These are phyloP conservation scores for Epiblema foenella DNA, from an alignment of 2,888 invertebrate species.

Conservation along the genomic window DNA sequence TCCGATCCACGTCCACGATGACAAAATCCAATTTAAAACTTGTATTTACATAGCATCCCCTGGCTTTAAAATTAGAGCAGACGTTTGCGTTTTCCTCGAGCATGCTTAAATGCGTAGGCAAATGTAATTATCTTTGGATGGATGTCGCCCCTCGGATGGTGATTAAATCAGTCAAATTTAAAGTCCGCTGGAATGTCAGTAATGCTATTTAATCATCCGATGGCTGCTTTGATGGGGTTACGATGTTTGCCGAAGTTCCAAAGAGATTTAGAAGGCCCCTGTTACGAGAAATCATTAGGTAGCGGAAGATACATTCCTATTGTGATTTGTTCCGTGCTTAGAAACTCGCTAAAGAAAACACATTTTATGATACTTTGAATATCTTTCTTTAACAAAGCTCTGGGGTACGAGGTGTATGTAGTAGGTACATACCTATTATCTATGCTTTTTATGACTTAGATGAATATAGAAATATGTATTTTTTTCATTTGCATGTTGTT, in stretches of 20 bases:
- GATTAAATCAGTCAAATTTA: conserved; percentile 67
- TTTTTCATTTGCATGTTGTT: no score
- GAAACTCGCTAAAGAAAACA: background rate
- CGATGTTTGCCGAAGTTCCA: conserved; percentile 33
- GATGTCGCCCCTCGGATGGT: conserved; percentile 57
- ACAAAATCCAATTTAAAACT: conserved; percentile 74
- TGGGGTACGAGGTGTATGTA: no score
- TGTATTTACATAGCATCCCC: conserved; percentile 68
- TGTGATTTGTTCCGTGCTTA: background rate
- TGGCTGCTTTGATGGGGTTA: conserved; percentile 40
- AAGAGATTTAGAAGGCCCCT: conserved; percentile 12
- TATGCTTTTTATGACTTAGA: no score
- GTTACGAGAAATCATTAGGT: background rate
- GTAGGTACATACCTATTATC: no score
- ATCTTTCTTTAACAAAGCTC: background rate
- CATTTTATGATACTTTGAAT: background rate
- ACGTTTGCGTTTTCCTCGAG: conserved; percentile 67
- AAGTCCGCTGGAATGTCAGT: conserved; percentile 44
- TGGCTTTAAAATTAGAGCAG: conserved; percentile 61
- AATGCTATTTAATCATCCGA: conserved; percentile 44
- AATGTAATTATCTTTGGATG: conserved; percentile 71
- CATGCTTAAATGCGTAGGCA: conserved; percentile 69
- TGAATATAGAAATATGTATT: no score
- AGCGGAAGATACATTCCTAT: background rate
- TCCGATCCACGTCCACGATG: conserved; percentile 51